phyloP scores from a whole-genome alignment of 1,140 invertebrate genomes.

The Ostrea edulis region DNA sequence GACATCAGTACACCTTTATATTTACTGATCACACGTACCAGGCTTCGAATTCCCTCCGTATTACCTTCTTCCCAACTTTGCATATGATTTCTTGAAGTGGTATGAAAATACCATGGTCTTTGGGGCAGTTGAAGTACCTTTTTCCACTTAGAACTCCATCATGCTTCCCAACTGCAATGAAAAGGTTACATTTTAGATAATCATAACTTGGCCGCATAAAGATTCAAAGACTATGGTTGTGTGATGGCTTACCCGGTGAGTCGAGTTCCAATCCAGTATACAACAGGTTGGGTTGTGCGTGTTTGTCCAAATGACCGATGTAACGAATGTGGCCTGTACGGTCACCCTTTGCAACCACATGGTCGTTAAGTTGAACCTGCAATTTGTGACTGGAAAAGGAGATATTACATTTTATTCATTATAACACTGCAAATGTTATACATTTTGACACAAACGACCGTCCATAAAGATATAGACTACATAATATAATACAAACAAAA shows the following conservation, averaged over 20 bases:
- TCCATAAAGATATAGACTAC: no score
- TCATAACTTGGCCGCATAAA: neutral
- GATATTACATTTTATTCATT: neutral
- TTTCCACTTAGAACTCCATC: slow-evolving; percentile 74
- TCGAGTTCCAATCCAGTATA: slow-evolving; percentile 75
- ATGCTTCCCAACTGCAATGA: slow-evolving; percentile 66
- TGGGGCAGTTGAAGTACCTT: slow-evolving; percentile 73
- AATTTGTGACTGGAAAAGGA: slow-evolving; percentile 67
- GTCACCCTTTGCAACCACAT: slow-evolving; percentile 72
- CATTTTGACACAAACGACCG: no score
- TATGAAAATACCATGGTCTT: slow-evolving; percentile 73
- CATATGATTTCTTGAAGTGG: slow-evolving; percentile 73
- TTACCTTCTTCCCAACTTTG: slow-evolving; percentile 71
- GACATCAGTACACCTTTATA: neutral
- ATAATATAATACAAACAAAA: no score
- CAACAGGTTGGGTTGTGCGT: slow-evolving; percentile 70
- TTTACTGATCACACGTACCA: neutral
- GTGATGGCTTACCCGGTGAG: slow-evolving; percentile 64
- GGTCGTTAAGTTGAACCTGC: slow-evolving; percentile 71
- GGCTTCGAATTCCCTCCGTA: neutral
- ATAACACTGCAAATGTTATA: no score
- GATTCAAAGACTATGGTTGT: neutral
- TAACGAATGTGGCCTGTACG: slow-evolving; percentile 74
- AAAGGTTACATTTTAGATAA: neutral
- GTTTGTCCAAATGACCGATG: slow-evolving; percentile 76